Percentiles rank a stretch among this genome's conserved stretches.
Evolutionary conservation across 2,888 invertebrate species (phyloP).

Genomic region (Morpho helenor): DNA sequence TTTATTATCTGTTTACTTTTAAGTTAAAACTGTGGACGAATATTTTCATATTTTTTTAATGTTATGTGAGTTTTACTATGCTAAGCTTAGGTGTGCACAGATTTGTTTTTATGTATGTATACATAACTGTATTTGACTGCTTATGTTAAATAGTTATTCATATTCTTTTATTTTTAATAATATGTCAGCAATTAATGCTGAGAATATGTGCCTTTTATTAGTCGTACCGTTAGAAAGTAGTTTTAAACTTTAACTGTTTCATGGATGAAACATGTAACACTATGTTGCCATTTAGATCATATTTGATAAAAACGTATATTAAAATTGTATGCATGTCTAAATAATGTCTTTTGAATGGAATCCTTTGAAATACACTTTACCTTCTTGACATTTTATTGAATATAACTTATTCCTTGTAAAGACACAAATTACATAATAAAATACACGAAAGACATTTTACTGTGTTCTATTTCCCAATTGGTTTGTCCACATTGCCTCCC

Average conservation of each 20-base stretch:
- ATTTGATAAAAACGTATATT: constrained; percentile 21
- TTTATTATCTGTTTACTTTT: constrained; percentile 13
- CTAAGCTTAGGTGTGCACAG: not conserved
- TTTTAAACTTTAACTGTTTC: constrained; percentile 31
- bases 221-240: constrained; percentile 36
- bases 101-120: too few species aligned
- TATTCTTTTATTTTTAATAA: constrained; percentile 18
- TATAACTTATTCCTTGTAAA: too few species aligned
- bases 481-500: too few species aligned
- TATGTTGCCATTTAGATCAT: constrained; percentile 33
- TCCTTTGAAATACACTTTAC: too few species aligned
- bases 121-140: constrained; percentile 12
- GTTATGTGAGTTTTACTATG: constrained; percentile 1
- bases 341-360: too few species aligned
- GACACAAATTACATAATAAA: too few species aligned
- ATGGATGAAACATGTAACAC: constrained; percentile 20
- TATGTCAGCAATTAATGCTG: constrained; percentile 18
- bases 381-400: too few species aligned
- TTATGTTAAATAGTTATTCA: constrained; percentile 13
- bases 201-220: constrained; percentile 54
- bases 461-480: too few species aligned
- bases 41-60: constrained; percentile 13
- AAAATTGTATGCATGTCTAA: too few species aligned
- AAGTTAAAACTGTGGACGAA: constrained; percentile 12
- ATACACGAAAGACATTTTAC: too few species aligned